phyloP scores from a whole-genome alignment of 2,888 invertebrate genomes.

The Caenorhabditis japonica region DNA sequence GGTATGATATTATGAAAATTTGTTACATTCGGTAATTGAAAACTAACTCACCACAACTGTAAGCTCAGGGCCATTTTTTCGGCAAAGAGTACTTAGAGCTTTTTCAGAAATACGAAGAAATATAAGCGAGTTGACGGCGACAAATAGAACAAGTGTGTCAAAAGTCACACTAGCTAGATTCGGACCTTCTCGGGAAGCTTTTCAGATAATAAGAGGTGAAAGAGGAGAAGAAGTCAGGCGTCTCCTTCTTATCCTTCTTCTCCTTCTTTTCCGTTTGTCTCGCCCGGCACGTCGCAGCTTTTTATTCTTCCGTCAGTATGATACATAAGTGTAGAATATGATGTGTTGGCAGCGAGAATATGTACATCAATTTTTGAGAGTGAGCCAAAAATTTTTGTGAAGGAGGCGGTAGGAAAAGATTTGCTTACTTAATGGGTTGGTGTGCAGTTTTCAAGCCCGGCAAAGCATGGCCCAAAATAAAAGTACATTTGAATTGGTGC shows the following conservation, averaged over 20 bases:
- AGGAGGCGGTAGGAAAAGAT: neutral
- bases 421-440: neutral
- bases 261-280: constrained; percentile 5
- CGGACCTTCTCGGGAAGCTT: constrained; percentile 10
- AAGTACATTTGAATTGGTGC: constrained; percentile 38
- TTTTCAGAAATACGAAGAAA: neutral
- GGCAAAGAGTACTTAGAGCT: too few species aligned
- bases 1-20: neutral
- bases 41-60: constrained; percentile 22
- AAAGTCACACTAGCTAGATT: neutral
- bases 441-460: constrained; percentile 6
- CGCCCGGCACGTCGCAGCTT: constrained; percentile 27
- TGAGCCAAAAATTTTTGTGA: constrained; percentile 13
- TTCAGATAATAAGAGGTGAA: constrained; percentile 53
- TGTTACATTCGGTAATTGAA: neutral
- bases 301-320: constrained; percentile 49
- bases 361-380: constrained; percentile 35
- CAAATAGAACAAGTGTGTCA: constrained; percentile 11
- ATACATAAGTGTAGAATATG: constrained; percentile 50
- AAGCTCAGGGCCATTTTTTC: constrained; percentile 15
- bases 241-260: constrained; percentile 21
- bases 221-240: constrained; percentile 51
- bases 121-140: neutral
- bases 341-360: constrained; percentile 42
- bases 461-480: constrained; percentile 6